Evolutionary conservation across 2,797 vertebrate genomes (phyloP).

Genomic region (Liparis tanakae): DNA sequence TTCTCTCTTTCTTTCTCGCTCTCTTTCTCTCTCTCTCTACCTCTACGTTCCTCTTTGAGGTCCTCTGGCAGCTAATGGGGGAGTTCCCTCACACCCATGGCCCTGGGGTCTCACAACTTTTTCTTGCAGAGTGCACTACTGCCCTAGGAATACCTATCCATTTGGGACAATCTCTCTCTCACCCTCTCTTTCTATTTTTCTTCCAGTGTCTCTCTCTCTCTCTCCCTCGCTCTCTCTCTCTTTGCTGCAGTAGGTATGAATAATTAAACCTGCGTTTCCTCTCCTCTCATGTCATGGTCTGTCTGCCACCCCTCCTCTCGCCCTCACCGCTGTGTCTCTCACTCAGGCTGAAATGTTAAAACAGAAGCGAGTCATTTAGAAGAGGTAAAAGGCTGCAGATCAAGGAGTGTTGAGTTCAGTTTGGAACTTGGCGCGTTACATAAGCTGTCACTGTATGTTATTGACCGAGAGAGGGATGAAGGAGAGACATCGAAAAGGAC

Average conservation of each 20-base stretch:
- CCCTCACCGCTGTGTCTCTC: conserved; percentile 66
- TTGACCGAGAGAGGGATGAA: conserved; percentile 65
- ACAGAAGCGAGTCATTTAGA: conserved; percentile 85
- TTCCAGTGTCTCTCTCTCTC: conserved; percentile 30
- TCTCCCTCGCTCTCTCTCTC: conserved; percentile 32
- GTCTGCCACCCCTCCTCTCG: conserved; percentile 67
- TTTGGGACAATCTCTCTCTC: conserved; percentile 69
- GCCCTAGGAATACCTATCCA: conserved; percentile 71
- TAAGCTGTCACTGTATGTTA: conserved; percentile 81
- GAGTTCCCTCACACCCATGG: conserved; percentile 70
- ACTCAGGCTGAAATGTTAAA: conserved; percentile 80
- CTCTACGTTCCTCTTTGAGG: conserved; percentile 42
- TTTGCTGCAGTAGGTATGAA: conserved; percentile 80
- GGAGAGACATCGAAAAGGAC: conserved; percentile 23
- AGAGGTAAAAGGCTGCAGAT: conserved; percentile 77
- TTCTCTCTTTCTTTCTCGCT: too few species aligned
- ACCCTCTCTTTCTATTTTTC: conserved; percentile 19
- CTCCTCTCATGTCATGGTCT: conserved; percentile 71
- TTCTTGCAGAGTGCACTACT: conserved; percentile 70
- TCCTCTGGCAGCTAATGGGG: conserved; percentile 56
- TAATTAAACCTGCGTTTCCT: conserved; percentile 83
- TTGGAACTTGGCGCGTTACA: conserved; percentile 75
- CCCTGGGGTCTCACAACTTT: conserved; percentile 64
- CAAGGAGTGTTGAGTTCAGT: conserved; percentile 80
- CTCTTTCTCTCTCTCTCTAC: not conserved